Evolutionary conservation across 2,888 invertebrate species (phyloP), one percentile per base, ranked within the genome.

Genomic region (Caenorhabditis uteleia): DNA sequence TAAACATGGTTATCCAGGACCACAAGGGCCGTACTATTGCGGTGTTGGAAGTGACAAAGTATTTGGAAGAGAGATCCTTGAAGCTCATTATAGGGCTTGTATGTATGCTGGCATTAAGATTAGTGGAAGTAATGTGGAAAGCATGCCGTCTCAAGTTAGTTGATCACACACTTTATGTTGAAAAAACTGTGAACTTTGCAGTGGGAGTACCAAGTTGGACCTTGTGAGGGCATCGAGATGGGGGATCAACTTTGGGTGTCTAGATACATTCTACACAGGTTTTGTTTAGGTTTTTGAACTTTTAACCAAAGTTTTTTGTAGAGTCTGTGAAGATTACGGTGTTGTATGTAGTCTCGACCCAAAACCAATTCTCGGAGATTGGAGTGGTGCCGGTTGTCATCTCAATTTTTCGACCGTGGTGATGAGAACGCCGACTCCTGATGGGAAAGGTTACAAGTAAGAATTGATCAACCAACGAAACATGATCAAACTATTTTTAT

Each of bases 21-120:
- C 69, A n/a, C 72, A 72, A 48, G 69, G 69, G 31, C 95, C 95
- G 1, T 95, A 95, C 87, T 97, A 95, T 85, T 95, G 95, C 84
- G 95, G 95, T 42, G 95, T 95, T 7, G 95, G 95, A 8, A 92
- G 94, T 51, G 90, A 93, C 85, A 92, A 91, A 85, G 93, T 93
- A 4, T 93, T 91, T 84, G 95, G 93, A 12, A 88, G 95, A 46
- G 95, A 95, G 84, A 89, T 97, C 56, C 92, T 95, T 16, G 94
- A 95, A 84, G 91, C 94, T 10, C 95, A 97, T 84, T 95, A 95
- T 85, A 87, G 90, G 58, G 91, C 93, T 53, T 95, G 95, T 39
- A 87, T 97, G 46, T 95, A 91, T 83, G 92, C 95, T 64, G 95
- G 95, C 40, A 88, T 97, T 48, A 91, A 91, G 68, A 89, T 97